Conservation (phyloP, 2,113 vertebrate species). For the Abramis brama region DNA sequence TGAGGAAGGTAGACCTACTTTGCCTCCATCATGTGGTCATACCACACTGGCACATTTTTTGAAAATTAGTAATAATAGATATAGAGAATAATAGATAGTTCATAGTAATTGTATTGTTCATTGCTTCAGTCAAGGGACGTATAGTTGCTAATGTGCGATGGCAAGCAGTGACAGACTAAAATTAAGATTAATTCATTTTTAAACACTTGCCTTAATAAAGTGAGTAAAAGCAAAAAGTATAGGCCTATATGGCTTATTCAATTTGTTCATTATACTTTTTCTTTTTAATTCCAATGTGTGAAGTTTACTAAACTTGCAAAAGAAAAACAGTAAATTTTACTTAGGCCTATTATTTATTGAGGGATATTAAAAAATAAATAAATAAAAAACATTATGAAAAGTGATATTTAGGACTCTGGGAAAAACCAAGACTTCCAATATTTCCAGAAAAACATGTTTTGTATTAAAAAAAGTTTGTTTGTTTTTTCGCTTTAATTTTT, state of each 20-base stretch:
- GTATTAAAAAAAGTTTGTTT: not conserved
- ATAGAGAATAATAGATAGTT: too few relatives aligned
- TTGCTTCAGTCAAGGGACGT: too few relatives aligned
- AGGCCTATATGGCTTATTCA: too few relatives aligned
- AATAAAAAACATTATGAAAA: not conserved
- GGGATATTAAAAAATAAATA: not conserved
- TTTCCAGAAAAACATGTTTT: too few relatives aligned
- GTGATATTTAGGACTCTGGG: not conserved
- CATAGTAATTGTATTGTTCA: too few relatives aligned
- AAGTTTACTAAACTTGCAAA: too few relatives aligned
- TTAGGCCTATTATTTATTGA: not conserved
- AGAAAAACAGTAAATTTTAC: not conserved
- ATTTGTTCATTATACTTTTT: too few relatives aligned
- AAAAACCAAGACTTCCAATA: too few relatives aligned
- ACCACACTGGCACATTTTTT: not conserved
- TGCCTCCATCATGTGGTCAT: constrained; percentile 31
- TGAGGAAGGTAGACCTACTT: not conserved
- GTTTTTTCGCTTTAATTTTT: too few relatives aligned
- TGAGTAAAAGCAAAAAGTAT: too few relatives aligned
- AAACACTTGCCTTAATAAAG: too few relatives aligned
- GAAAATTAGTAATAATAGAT: not conserved
- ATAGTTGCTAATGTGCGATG: too few relatives aligned
- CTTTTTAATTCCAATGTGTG: not conserved
- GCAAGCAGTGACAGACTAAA: not conserved
- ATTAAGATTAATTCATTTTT: not conserved